Evolutionary conservation across 2,888 invertebrate genomes (phyloP), one percentile per base, ranked within the genome.

Genomic region (Aleiodes testaceus): DNA sequence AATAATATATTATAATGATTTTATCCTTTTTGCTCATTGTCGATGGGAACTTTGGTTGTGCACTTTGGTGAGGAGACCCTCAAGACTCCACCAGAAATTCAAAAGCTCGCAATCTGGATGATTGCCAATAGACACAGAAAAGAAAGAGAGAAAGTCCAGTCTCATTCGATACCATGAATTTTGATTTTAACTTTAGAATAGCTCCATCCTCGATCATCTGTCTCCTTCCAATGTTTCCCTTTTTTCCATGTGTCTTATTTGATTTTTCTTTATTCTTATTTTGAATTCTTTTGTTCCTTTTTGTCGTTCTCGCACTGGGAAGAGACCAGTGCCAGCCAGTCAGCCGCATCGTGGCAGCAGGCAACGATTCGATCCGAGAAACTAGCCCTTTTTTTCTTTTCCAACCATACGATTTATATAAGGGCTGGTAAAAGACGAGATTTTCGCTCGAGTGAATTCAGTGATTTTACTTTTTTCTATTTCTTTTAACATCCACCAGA

Each of bases 91-190:
- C 67, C 20, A 63, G 63, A 44, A 69, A 64, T 67, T 45, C 71
- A 61, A 61, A 61, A 72, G 36, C 71, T 59, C 61, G 44, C 67
- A 67, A 36, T 67, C 67, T 72, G 71, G 71, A 67, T 72, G 47
- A 16, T 72, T 67, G 71, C 71, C 71, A 72, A 67, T 44, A 36
- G 9, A 36, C 36, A 36, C 36, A 36, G 36, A 36, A 36, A 2
- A 36, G 36, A 36, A 11, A 36, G 36, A 36, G 9, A 5, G 11
- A 36, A 36, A 36, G 47, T 44, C 20, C 61, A 63, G 59, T 59
- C 42, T 18, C 66, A 50, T 64, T 18, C 50, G 67, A 72, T 72
- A 72, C 67, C 71, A 63, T 68, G 71, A 64, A 67, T 68, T 72
- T 72, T 67, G 63, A 72, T 72, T 72, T 72, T 63, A 67, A 63